Percentiles rank a stretch among this genome's conserved stretches.
Evolutionary conservation across 2,888 invertebrate species (phyloP).

Genomic region (Pasiphila rectangulata): DNA sequence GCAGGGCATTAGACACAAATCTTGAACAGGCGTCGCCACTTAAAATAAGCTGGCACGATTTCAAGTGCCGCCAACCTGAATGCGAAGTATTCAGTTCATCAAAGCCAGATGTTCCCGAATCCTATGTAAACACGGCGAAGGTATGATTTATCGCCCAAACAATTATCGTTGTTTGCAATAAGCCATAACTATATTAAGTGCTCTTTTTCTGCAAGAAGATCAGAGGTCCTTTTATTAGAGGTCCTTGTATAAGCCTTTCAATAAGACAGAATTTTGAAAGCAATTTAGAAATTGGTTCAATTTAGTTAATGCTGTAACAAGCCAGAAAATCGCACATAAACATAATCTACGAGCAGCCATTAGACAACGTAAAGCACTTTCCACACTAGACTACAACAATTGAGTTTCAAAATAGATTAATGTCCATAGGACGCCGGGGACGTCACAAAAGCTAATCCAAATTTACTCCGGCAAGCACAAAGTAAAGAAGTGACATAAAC

Average conservation of each 20-base stretch:
- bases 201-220: not conserved
- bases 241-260: no score
- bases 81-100: conserved; percentile 77
- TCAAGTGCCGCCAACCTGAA: conserved; percentile 76
- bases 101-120: conserved; percentile 74
- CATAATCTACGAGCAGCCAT: not conserved
- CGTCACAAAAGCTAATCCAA: conserved; percentile 18
- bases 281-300: no score
- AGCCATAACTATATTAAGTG: no score
- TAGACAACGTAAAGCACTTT: not conserved
- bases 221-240: no score
- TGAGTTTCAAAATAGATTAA: conserved; percentile 14
- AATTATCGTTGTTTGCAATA: conserved; percentile 44
- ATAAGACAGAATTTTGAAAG: no score
- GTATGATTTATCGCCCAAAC: conserved; percentile 51
- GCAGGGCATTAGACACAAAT: conserved; percentile 65
- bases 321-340: not conserved
- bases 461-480: conserved; percentile 16
- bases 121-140: conserved; percentile 64
- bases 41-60: conserved; percentile 79
- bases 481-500: conserved; percentile 24
- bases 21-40: conserved; percentile 74
- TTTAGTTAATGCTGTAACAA: no score
- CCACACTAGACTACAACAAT: conserved; percentile 1
- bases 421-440: conserved; percentile 10